Conservation (phyloP, 2,888 invertebrate species). For the Alloplasta piceator region DNA sequence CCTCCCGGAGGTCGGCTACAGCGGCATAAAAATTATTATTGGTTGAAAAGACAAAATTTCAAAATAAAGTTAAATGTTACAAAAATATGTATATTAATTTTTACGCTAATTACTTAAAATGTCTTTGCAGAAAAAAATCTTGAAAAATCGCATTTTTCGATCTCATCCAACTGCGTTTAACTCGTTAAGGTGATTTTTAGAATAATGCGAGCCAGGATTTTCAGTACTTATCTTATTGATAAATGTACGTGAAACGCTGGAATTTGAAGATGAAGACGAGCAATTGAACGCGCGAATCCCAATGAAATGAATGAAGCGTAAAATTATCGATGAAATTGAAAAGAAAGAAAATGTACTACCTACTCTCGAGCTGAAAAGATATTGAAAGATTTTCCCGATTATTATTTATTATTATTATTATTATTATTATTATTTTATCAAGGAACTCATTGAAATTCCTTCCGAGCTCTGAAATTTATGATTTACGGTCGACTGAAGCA, state of each 20-base stretch:
- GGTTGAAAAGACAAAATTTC: too few relatives aligned
- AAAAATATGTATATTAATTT: too few relatives aligned
- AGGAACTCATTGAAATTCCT: constrained; percentile 16
- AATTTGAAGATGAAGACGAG: not conserved
- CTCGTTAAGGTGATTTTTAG: too few relatives aligned
- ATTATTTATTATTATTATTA: constrained; percentile 11
- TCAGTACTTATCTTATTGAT: constrained; percentile 9
- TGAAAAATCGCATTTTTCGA: too few relatives aligned
- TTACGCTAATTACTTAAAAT: too few relatives aligned
- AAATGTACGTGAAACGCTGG: constrained; percentile 3
- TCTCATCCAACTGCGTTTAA: too few relatives aligned
- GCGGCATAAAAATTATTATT: too few relatives aligned
- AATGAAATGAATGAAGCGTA: not conserved
- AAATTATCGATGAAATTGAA: not conserved
- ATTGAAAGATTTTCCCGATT: not conserved
- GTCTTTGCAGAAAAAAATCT: too few relatives aligned
- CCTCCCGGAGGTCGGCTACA: too few relatives aligned
- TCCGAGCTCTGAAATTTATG: constrained; percentile 3
- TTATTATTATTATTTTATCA: constrained; percentile 2
- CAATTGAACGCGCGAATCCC: not conserved
- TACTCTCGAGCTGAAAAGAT: not conserved
- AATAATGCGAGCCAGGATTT: too few relatives aligned
- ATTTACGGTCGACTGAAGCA: constrained; percentile 19
- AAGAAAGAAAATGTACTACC: constrained; percentile 5
- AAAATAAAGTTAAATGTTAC: too few relatives aligned